Base-by-base conservation (phyloP, 2,113 vertebrate genomes). In the Mormyrus lacerda region DNA sequence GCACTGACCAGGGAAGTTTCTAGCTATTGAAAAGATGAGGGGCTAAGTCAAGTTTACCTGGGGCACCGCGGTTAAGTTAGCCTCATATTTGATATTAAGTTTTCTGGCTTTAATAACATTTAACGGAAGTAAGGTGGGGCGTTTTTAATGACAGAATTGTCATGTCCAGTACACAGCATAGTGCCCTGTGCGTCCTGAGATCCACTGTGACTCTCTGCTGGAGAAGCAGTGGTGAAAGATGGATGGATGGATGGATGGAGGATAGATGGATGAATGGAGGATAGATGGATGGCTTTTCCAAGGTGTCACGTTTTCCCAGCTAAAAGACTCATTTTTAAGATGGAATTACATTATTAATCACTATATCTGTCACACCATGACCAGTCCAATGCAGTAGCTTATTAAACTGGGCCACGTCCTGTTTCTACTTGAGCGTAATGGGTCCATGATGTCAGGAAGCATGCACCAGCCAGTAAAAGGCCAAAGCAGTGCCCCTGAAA, bases 401-500 rank as follows among this genome's bases (percentile, higher is more conserved):
- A 45, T 31, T 50, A 13, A 48, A 48, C 44, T 50, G 47, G 83
- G 45, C 3, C 44, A 5, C 1, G 10, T n/a, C 58, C 35, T 61
- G 65, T 2, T 24, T 87, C 42, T 15, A 35, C 31, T 42, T 76
- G 31, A 88, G 19, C 0, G 13, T 55, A 19, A 44, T 90, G 94
- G 93, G 94, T 93, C 90, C 93, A 90, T 91, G 88, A 88, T 87
- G 91, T 92, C 91, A 93, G 88, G 87, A 89, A 90, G 91, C 91
- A 9, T 91, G 69, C 89, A 61, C 21, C 89, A 89, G 87, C 53
- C 89, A 85, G 53, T 58, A 47, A 87, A 90, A 91, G 90, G 92
- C 82, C 90, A 89, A 89, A 90, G 65, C 82, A n/a, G 39, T 9
- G 2, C 39, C 11, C 6, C n/a, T 11, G 61, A 65, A 65, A n/a